Evolutionary conservation across 1,140 invertebrate species (phyloP), one percentile per base, ranked within the genome.

Genomic region (Dermatophagoides farinae): DNA sequence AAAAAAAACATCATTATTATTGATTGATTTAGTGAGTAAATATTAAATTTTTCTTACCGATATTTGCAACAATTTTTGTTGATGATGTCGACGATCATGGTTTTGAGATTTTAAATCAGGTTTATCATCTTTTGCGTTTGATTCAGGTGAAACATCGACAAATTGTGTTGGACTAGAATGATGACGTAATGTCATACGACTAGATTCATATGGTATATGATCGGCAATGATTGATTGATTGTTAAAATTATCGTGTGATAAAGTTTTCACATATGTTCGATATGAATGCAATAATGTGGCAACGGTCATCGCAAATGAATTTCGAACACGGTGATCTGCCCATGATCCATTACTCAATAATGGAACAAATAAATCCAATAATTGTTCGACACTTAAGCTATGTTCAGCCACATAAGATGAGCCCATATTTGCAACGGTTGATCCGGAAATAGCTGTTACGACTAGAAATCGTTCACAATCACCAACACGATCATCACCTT

Each of bases 381-480:
- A 4, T 11, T 18, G 18, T 39, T 61, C 53, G 37, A 25, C 57
- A 49, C 11, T 22, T 8, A 25, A 5, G 10, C 14, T 22, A 18
- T 44, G 55, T 25, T 38, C 43, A 1, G 51, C 54, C 2, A 40
- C 20, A 22, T 38, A 25, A 11, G 38, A 25, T 10, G 11, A 25
- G 37, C 23, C 38, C 51, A 46, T 61, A 54, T 60, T 41, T 10
- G 57, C 20, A 12, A 38, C n/a, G 39, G 61, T 60, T 4, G 60
- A 31, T 12, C 20, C 52, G 5, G 57, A 44, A 41, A 51, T 50
- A 6, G 62, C 18, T 6, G 52, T 38, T 23, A 40, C 22, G 1
- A 57, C 37, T 44, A 65, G 47, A 57, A 64, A 65, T 31, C 64
- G 47, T 54, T 65, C 64, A 46, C 55, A 22, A 44, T 46, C 18